Evolutionary conservation across 2,113 vertebrate species (phyloP).

Genomic region (Lepisosteus osseus): DNA sequence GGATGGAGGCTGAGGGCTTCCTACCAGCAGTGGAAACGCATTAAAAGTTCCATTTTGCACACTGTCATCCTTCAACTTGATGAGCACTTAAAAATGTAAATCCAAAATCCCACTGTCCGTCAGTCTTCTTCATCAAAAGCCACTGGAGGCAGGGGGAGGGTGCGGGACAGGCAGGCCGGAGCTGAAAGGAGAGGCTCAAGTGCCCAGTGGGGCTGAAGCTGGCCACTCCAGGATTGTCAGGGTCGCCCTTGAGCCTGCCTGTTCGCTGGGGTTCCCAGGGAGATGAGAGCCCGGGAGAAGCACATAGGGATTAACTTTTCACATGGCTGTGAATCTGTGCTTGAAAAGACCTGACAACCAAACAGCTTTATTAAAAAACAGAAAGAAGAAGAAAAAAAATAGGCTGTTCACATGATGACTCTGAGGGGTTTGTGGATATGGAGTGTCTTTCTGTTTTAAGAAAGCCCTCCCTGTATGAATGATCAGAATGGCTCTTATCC

Average conservation of each 20-base stretch:
- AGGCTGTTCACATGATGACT: slow-evolving; percentile 75
- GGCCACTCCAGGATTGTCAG: slow-evolving; percentile 39
- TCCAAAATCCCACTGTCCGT: slow-evolving; percentile 57
- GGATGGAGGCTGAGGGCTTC: background rate
- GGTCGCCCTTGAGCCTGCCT: slow-evolving; percentile 48
- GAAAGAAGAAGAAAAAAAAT: slow-evolving; percentile 60
- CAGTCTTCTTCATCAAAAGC: slow-evolving; percentile 57
- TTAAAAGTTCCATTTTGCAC: slow-evolving; percentile 57
- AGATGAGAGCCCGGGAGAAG: slow-evolving; percentile 69
- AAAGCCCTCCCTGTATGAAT: slow-evolving; percentile 62
- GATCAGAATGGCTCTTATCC: slow-evolving; percentile 60
- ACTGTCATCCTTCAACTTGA: slow-evolving; percentile 67
- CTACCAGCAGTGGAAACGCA: slow-evolving; percentile 34
- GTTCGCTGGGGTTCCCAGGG: slow-evolving; percentile 73
- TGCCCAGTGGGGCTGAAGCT: slow-evolving; percentile 27
- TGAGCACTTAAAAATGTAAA: slow-evolving; percentile 59
- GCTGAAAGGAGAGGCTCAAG: slow-evolving; percentile 21
- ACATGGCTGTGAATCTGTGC: slow-evolving; percentile 76
- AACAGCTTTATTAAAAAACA: slow-evolving; percentile 80
- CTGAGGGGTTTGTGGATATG: slow-evolving; percentile 74
- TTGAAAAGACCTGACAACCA: slow-evolving; percentile 80
- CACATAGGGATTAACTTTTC: slow-evolving; percentile 79
- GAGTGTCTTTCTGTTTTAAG: slow-evolving; percentile 57
- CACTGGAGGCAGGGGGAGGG: slow-evolving; percentile 40
- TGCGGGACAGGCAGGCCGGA: slow-evolving; percentile 33